Conservation (phyloP, 1,140 invertebrate genomes). For the Melitaea cinxia region DNA sequence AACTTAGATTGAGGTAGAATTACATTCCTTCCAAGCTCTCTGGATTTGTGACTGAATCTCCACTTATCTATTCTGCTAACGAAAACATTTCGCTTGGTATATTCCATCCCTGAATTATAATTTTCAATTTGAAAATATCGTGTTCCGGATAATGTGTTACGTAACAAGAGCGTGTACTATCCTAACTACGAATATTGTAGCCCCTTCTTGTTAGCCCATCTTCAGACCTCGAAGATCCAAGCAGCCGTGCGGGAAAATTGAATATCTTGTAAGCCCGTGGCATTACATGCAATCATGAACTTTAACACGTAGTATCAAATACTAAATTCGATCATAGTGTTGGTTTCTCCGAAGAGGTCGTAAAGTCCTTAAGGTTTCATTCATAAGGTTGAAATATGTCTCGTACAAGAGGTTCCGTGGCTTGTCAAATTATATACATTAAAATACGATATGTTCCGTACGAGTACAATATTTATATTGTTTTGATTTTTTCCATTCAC, state of each 20-base stretch:
- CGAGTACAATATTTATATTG: not conserved
- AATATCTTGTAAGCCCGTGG: constrained; percentile 29
- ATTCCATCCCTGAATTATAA: not conserved
- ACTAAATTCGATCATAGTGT: not conserved
- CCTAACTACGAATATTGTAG: constrained; percentile 35
- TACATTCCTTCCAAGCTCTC: too few relatives aligned
- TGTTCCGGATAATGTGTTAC: not conserved
- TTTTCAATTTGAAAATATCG: constrained; percentile 3
- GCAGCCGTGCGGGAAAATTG: constrained; percentile 38
- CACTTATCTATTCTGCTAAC: too few relatives aligned
- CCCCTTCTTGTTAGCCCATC: constrained; percentile 34
- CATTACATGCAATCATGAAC: constrained; percentile 11
- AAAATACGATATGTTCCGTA: not conserved
- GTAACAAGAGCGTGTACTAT: constrained; percentile 14
- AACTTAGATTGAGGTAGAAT: too few relatives aligned
- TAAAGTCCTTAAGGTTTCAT: constrained; percentile 25
- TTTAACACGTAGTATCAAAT: constrained; percentile 2
- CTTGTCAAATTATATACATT: constrained; percentile 25
- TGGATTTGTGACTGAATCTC: too few relatives aligned
- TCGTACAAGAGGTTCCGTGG: constrained; percentile 24
- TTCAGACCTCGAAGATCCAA: constrained; percentile 36
- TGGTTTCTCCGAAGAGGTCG: constrained; percentile 10
- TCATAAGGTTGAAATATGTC: constrained; percentile 25
- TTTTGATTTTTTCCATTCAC: not conserved
- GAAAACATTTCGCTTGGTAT: not conserved